phyloP scores from a whole-genome alignment of 2,797 vertebrate genomes.

The Dendrocincla fuliginosa region DNA sequence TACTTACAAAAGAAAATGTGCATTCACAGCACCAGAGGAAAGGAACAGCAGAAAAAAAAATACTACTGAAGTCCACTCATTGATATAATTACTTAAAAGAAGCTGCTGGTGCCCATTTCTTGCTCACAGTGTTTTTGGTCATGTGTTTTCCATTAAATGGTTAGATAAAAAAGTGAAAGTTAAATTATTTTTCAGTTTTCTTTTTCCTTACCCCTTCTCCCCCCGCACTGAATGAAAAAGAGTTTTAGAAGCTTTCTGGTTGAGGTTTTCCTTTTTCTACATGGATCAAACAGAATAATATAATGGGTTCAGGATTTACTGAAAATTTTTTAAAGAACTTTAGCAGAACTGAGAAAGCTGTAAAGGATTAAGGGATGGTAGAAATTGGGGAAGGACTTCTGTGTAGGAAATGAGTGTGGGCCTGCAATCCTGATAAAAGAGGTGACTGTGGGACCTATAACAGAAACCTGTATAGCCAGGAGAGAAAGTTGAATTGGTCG shows the following conservation, averaged over 20 bases:
- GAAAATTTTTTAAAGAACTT: neutral
- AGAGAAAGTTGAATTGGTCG: neutral
- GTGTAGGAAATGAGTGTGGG: fast-evolving
- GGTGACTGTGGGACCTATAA: neutral
- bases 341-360: neutral
- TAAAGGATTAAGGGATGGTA: neutral
- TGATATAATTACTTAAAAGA: neutral
- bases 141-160: neutral
- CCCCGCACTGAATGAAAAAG: neutral
- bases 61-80: neutral
- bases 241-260: neutral
- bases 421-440: neutral
- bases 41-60: neutral
- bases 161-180: neutral
- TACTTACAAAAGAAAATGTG: neutral
- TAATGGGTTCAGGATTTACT: neutral
- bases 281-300: neutral
- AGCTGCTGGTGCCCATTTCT: neutral
- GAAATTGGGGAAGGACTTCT: neutral
- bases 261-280: neutral
- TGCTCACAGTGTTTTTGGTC: neutral
- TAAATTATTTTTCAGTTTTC: neutral
- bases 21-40: neutral
- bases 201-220: neutral
- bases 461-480: neutral